Evolutionary conservation across 2,113 vertebrate genomes (phyloP).

Genomic region (Axis porcinus): DNA sequence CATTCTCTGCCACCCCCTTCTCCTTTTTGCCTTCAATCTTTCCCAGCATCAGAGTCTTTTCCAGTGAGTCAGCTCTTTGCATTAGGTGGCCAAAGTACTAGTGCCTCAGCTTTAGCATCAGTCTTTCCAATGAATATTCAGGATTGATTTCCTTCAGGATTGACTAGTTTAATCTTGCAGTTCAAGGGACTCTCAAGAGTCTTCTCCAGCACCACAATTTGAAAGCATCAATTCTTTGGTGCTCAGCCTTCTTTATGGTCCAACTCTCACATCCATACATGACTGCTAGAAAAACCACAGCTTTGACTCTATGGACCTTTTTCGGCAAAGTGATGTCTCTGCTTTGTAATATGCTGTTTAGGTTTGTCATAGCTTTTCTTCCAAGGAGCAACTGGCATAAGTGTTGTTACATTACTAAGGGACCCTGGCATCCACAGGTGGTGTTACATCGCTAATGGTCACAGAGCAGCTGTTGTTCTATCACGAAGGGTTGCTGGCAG

Average conservation of each 20-base stretch:
- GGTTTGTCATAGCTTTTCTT: background rate
- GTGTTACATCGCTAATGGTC: too few species aligned
- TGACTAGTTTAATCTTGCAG: background rate
- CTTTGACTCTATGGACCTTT: background rate
- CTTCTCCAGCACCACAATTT: background rate
- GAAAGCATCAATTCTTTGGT: background rate
- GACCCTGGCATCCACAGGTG: too few species aligned
- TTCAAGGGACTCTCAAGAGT: background rate
- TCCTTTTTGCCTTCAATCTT: background rate
- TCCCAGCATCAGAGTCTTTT: background rate
- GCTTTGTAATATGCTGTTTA: background rate
- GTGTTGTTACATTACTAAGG: fast-evolving
- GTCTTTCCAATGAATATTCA: background rate
- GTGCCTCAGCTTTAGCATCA: background rate
- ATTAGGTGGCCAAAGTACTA: background rate
- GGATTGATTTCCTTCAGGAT: background rate
- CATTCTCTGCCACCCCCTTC: background rate
- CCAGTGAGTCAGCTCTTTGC: background rate
- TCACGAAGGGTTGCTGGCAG: background rate
- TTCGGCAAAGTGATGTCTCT: background rate
- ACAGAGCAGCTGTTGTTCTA: background rate
- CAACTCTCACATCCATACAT: background rate
- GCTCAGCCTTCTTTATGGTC: background rate
- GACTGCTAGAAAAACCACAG: background rate
- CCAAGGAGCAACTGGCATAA: background rate